These are phyloP conservation scores for Coptodon rendalli DNA, from an alignment of 2,113 vertebrate species.

Conservation along the genomic window DNA sequence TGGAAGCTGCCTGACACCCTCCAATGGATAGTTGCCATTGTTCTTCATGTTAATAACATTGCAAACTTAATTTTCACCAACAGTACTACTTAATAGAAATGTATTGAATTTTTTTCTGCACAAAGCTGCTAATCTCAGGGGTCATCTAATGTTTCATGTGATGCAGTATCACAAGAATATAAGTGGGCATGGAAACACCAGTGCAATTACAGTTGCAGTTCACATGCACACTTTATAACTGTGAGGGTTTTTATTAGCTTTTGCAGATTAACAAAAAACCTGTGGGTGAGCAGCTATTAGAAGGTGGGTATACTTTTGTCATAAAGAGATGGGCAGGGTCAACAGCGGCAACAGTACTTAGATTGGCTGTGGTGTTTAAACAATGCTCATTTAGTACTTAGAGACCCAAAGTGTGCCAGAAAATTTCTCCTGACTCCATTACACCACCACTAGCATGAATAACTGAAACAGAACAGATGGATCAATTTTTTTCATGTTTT, in stretches of 20 bases:
- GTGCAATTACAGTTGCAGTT: background rate
- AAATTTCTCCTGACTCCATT: background rate
- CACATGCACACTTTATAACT: background rate
- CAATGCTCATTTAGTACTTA: background rate
- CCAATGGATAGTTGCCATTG: background rate
- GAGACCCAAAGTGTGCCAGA: background rate
- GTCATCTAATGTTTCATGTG: background rate
- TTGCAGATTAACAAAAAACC: background rate
- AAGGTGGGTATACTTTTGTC: background rate
- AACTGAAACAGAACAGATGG: background rate
- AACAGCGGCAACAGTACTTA: background rate
- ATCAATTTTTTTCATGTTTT: accelerated
- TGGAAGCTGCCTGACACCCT: background rate
- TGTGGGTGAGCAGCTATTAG: background rate
- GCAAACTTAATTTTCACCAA: background rate
- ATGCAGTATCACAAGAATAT: background rate
- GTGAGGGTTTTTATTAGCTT: background rate
- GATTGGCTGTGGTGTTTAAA: background rate
- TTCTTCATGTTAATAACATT: background rate
- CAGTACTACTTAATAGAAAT: background rate
- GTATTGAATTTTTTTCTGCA: background rate
- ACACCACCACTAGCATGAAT: background rate
- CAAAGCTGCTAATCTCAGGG: background rate
- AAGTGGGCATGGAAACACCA: background rate
- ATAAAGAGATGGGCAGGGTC: background rate